phyloP scores from a whole-genome alignment of 2,113 vertebrate genomes.

The Dasyornis broadbenti region DNA sequence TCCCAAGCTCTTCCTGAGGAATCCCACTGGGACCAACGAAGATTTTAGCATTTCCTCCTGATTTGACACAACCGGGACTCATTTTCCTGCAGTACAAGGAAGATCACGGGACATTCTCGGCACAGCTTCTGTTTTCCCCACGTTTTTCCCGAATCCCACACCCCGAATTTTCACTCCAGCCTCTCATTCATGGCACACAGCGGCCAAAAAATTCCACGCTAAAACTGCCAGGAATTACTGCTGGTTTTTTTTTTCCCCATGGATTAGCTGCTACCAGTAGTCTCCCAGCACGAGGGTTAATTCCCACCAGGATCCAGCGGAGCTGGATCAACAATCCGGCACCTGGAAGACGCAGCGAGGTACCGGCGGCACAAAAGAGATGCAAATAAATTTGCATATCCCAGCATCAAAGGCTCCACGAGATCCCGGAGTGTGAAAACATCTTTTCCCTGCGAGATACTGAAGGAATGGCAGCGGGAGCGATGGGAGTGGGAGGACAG shows the following conservation, averaged over 20 bases:
- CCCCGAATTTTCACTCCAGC: not conserved
- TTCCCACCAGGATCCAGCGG: not conserved
- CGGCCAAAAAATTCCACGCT: not conserved
- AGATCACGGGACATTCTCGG: not conserved
- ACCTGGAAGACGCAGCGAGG: not conserved
- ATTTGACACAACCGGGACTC: accelerated
- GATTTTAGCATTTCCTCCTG: not conserved
- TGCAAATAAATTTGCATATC: not conserved
- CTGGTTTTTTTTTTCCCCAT: too few species aligned
- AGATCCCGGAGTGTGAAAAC: not conserved
- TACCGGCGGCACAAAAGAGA: not conserved
- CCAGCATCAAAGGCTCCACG: not conserved
- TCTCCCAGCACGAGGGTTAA: not conserved
- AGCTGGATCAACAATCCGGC: not conserved
- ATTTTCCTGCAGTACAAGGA: not conserved
- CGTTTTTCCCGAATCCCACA: not conserved
- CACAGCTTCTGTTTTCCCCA: not conserved
- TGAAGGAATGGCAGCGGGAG: not conserved
- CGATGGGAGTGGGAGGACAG: not conserved
- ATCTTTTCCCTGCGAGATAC: not conserved
- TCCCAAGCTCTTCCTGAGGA: not conserved
- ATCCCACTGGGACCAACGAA: accelerated
- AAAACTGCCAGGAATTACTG: not conserved
- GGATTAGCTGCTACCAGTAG: not conserved
- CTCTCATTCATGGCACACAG: not conserved